Percentiles rank a stretch among this genome's conserved stretches.
These are phyloP conservation scores for Eubasilissa regina DNA, from an alignment of 1,140 invertebrate genomes.

Conservation along the genomic window DNA sequence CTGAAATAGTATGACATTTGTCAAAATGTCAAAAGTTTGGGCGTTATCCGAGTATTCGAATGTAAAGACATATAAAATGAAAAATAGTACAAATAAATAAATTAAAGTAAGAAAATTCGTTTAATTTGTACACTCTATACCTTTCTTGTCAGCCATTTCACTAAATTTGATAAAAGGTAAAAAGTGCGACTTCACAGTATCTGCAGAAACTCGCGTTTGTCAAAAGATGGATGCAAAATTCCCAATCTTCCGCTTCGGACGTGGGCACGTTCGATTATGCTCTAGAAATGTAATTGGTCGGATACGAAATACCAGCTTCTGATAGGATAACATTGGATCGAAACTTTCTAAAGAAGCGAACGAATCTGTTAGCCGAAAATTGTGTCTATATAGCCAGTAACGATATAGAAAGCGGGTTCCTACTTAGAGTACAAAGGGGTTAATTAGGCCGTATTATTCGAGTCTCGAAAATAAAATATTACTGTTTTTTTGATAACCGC, in stretches of 20 bases:
- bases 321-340: slow-evolving; percentile 10
- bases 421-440: background rate
- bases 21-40: slow-evolving; percentile 52
- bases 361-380: background rate
- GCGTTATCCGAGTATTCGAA: slow-evolving; percentile 36
- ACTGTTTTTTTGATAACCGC: too few species aligned
- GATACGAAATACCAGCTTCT: background rate
- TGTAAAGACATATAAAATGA: slow-evolving; percentile 34
- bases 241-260: slow-evolving; percentile 8
- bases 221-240: slow-evolving; percentile 51
- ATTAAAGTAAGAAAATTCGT: slow-evolving; percentile 26
- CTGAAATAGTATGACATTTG: slow-evolving; percentile 46
- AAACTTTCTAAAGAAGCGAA: background rate
- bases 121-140: slow-evolving; percentile 52
- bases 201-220: slow-evolving; percentile 51
- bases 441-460: background rate
- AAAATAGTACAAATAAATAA: slow-evolving; percentile 35
- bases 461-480: too few species aligned
- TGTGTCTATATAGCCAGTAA: slow-evolving; percentile 14
- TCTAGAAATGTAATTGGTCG: slow-evolving; percentile 8
- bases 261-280: slow-evolving; percentile 35
- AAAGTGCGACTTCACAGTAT: slow-evolving; percentile 46
- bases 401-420: background rate
- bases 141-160: slow-evolving; percentile 53
- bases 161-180: slow-evolving; percentile 43